A percentile compares a stretch with the other conserved stretches of the same genome.
phyloP scores from a whole-genome alignment of 2,888 invertebrate species.

The Thera britannica region DNA sequence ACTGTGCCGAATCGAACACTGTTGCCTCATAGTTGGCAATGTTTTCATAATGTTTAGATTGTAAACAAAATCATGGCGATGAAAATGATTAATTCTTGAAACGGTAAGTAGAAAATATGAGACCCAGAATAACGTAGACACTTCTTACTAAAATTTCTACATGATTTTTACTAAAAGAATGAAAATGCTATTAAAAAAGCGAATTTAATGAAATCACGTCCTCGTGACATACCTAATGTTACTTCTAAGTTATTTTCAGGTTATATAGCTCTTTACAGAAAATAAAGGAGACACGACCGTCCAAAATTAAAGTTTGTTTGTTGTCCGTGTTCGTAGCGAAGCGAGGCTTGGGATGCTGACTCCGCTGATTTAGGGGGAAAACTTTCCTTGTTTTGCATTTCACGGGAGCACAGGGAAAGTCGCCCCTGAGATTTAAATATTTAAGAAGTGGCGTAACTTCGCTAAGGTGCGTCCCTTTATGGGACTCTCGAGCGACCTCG shows the following conservation, averaged over 20 bases:
- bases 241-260: conserved; percentile 44
- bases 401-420: conserved; percentile 71
- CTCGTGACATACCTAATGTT: conserved; percentile 36
- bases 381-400: conserved; percentile 81
- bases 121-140: background rate
- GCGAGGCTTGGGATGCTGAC: conserved; percentile 57
- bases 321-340: conserved; percentile 66
- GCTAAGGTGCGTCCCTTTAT: conserved; percentile 71
- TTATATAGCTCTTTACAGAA: conserved; percentile 46
- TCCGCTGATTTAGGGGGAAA: conserved; percentile 75
- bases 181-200: background rate
- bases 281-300: conserved; percentile 54
- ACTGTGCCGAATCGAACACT: background rate
- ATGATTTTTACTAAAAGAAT: background rate
- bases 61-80: background rate
- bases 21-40: background rate
- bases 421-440: conserved; percentile 79
- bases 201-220: conserved; percentile 20
- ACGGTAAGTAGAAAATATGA: too few relatives aligned
- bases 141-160: background rate
- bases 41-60: background rate
- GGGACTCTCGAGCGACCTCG: conserved; percentile 59
- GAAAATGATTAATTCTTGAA: too few relatives aligned
- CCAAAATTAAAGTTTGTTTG: conserved; percentile 75
- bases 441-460: conserved; percentile 73